Percentiles rank a stretch among this genome's conserved stretches.
Conservation (phyloP, 2,113 vertebrate genomes). For the Nanger granti region DNA sequence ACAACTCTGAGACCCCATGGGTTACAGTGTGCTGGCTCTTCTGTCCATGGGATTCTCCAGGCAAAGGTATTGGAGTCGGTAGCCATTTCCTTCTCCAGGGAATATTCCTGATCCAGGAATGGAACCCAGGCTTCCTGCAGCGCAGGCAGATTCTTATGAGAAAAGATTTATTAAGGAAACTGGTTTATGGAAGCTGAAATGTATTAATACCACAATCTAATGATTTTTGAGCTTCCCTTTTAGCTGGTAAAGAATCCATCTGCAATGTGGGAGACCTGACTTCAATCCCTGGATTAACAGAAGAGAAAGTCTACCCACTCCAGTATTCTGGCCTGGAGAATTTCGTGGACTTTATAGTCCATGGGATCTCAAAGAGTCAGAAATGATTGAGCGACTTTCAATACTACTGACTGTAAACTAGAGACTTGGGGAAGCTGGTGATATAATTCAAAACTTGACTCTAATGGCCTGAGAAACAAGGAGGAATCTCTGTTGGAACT, state of each 20-base stretch:
- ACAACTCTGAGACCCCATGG: neutral
- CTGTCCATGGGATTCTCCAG: neutral
- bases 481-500: neutral
- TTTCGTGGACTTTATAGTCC: neutral
- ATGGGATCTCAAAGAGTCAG: neutral
- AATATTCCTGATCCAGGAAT: neutral
- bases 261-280: fast-evolving
- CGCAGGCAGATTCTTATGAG: neutral
- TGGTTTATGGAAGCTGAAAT: neutral
- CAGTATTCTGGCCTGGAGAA: neutral
- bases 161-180: neutral
- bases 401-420: neutral
- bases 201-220: neutral
- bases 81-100: neutral
- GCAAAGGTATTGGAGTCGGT: neutral
- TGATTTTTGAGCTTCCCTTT: neutral
- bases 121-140: neutral
- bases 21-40: neutral
- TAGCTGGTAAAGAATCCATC: neutral
- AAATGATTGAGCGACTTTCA: neutral
- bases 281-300: neutral
- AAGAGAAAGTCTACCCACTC: neutral
- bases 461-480: neutral
- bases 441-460: neutral
- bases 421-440: neutral